Evolutionary conservation across 2,888 invertebrate species (phyloP).

Genomic region (Labia minor): DNA sequence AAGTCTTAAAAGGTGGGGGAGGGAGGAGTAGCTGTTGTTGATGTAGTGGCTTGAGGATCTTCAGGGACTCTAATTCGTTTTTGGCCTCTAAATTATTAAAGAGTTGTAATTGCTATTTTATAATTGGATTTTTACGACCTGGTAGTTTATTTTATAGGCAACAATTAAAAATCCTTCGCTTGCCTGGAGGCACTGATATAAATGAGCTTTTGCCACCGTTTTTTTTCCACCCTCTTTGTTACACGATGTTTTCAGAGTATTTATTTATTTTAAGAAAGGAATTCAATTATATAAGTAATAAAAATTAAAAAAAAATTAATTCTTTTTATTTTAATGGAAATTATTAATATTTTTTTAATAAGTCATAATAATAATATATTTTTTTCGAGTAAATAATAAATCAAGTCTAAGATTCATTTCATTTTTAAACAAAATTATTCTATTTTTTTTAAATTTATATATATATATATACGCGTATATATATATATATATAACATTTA

Average conservation of each 20-base stretch:
- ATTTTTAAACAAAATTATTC: too few relatives aligned
- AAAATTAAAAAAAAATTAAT: neutral
- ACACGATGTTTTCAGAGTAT: neutral
- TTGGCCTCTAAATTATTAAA: slow-evolving; percentile 8
- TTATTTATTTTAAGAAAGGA: slow-evolving; percentile 14
- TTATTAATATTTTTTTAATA: too few relatives aligned
- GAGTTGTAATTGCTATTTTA: slow-evolving; percentile 13
- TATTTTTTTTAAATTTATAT: too few relatives aligned
- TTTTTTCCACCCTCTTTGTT: neutral
- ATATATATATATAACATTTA: too few relatives aligned
- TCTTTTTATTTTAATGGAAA: too few relatives aligned
- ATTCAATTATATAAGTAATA: neutral
- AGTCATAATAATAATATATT: too few relatives aligned
- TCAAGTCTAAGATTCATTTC: too few relatives aligned
- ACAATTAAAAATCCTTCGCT: neutral
- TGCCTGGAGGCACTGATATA: slow-evolving; percentile 13
- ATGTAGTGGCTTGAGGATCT: too few relatives aligned
- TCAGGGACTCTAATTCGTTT: slow-evolving; percentile 8
- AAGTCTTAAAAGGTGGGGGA: too few relatives aligned
- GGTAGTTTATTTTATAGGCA: slow-evolving; percentile 8
- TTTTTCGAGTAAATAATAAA: too few relatives aligned
- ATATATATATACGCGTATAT: too few relatives aligned
- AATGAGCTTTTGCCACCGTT: neutral
- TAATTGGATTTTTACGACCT: slow-evolving; percentile 13
- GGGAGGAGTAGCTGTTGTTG: too few relatives aligned